Percentiles rank a stretch among this genome's conserved stretches.
These are phyloP conservation scores for Archilochus colubris DNA, from an alignment of 2,113 vertebrate species.

Conservation along the genomic window DNA sequence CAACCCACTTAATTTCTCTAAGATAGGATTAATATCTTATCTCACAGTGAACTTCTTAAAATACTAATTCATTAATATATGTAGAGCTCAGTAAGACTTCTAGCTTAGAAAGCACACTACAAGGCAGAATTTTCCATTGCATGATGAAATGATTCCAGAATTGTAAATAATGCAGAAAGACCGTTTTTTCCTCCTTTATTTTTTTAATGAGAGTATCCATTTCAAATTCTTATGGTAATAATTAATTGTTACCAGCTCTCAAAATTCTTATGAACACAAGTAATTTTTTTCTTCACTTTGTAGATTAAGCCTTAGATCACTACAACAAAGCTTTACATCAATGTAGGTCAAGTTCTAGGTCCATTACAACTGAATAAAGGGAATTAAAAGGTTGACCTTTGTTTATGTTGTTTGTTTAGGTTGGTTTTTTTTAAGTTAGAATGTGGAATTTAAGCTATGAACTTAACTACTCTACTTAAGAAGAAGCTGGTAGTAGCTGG, in stretches of 20 bases:
- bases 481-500: neutral
- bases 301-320: neutral
- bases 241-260: neutral
- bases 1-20: conserved; percentile 56
- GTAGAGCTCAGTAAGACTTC: conserved; percentile 23
- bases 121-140: conserved; percentile 26
- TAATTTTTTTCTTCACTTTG: conserved; percentile 12
- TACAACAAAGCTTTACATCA: neutral
- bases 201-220: neutral
- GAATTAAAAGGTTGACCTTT: neutral
- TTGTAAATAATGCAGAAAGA: conserved; percentile 23
- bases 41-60: conserved; percentile 49
- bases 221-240: neutral
- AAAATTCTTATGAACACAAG: neutral
- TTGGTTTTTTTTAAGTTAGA: neutral
- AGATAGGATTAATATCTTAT: conserved; percentile 47
- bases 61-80: conserved; percentile 55
- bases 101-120: neutral
- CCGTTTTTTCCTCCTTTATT: neutral
- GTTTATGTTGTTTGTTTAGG: neutral
- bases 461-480: neutral
- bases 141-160: neutral
- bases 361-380: neutral
- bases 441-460: neutral
- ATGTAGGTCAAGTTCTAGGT: neutral